These are phyloP conservation scores for Drosophila bocki DNA, from an alignment of 1,140 invertebrate species.

Conservation along the genomic window DNA sequence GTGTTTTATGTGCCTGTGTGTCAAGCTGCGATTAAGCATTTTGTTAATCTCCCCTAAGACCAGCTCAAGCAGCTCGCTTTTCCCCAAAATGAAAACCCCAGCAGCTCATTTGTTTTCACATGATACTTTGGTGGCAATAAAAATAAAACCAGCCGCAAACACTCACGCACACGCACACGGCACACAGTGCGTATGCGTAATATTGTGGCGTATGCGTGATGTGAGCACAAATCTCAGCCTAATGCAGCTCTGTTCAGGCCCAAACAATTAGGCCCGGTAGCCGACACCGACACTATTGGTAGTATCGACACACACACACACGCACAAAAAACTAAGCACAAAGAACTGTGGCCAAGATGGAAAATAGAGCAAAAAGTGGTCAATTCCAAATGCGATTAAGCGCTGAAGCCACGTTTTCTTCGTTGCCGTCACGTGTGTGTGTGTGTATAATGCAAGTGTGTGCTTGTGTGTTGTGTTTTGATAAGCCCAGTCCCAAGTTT, in stretches of 20 bases:
- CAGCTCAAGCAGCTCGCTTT: conserved; percentile 34
- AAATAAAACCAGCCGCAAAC: conserved; percentile 28
- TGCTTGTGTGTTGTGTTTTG: conserved; percentile 70
- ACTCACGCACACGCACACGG: background rate
- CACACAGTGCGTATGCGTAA: conserved; percentile 63
- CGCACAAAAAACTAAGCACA: conserved; percentile 24
- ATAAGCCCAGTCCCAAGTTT: conserved; percentile 61
- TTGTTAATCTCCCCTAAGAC: conserved; percentile 71
- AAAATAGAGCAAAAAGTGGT: conserved; percentile 43
- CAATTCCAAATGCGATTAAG: conserved; percentile 70
- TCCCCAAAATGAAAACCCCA: conserved; percentile 49
- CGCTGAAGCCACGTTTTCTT: conserved; percentile 61
- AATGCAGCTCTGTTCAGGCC: conserved; percentile 29
- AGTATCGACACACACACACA: conserved; percentile 21
- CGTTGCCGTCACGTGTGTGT: conserved; percentile 26
- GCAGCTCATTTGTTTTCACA: conserved; percentile 40
- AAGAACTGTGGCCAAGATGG: conserved; percentile 13
- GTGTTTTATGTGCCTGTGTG: conserved; percentile 47
- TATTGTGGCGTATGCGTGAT: conserved; percentile 42
- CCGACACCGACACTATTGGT: background rate
- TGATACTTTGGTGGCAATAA: conserved; percentile 22
- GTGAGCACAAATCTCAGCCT: conserved; percentile 38
- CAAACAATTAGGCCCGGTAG: conserved; percentile 56
- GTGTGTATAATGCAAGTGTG: conserved; percentile 6
- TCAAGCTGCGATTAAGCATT: conserved; percentile 77